These are phyloP conservation scores for Gonatopus flavifemur DNA, from an alignment of 1,140 invertebrate species.

Conservation along the genomic window DNA sequence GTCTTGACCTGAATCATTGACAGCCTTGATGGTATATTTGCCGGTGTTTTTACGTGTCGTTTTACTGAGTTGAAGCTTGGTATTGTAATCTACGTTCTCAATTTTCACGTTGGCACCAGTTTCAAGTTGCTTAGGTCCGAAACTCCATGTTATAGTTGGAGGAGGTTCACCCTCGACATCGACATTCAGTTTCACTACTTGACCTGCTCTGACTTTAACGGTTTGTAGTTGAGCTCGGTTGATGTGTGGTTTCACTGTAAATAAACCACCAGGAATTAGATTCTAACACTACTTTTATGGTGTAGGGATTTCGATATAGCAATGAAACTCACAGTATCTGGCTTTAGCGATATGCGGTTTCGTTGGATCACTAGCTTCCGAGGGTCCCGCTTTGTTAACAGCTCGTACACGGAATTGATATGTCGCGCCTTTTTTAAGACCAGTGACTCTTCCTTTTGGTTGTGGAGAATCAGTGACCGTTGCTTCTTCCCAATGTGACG, in stretches of 20 bases:
- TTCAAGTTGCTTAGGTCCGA: slow-evolving; percentile 69
- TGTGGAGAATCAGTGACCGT: slow-evolving; percentile 76
- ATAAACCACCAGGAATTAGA: too few relatives aligned
- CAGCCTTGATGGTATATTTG: slow-evolving; percentile 87
- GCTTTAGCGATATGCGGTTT: slow-evolving; percentile 87
- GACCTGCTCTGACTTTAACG: slow-evolving; percentile 87
- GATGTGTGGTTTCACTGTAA: slow-evolving; percentile 83
- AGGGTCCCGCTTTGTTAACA: slow-evolving; percentile 91
- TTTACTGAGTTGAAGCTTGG: slow-evolving; percentile 80
- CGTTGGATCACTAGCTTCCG: slow-evolving; percentile 86
- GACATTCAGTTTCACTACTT: slow-evolving; percentile 88
- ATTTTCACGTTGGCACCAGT: slow-evolving; percentile 70
- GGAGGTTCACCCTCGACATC: slow-evolving; percentile 95
- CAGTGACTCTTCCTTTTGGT: slow-evolving; percentile 80
- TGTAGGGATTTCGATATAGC: background rate
- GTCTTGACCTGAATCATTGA: slow-evolving; percentile 91
- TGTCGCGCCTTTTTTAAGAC: slow-evolving; percentile 86
- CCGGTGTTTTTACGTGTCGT: slow-evolving; percentile 83
- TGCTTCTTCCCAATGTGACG: slow-evolving; percentile 85
- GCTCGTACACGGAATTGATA: slow-evolving; percentile 93
- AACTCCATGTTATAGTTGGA: slow-evolving; percentile 88
- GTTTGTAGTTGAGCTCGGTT: slow-evolving; percentile 89
- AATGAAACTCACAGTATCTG: slow-evolving; percentile 75
- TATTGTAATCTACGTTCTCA: slow-evolving; percentile 92
- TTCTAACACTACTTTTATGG: too few relatives aligned